Evolutionary conservation across 1,140 invertebrate species (phyloP), one percentile per base, ranked within the genome.

Genomic region (Lutraria rhynchaena): DNA sequence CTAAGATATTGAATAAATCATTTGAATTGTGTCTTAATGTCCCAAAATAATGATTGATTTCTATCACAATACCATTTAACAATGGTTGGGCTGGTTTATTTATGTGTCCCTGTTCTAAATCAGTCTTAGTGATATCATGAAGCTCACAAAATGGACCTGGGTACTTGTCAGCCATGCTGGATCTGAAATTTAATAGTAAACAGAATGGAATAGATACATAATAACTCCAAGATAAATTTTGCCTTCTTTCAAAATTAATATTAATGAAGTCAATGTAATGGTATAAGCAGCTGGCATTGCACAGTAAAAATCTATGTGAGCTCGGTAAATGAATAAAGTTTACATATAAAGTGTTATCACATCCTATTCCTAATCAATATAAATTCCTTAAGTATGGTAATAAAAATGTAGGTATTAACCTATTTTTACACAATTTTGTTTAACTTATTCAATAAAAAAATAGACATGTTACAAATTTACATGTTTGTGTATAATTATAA

Each of bases 11-110:
- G n/a, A 1, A 61, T 33, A 61, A 35, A 61, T 61, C 58, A 61
- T 61, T 61, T 35, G 58, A 61, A 61, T 35, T 61, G n/a, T n/a
- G n/a, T n/a, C 55, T 11, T 5, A 58, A 58, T 58, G 55, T 58
- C 24, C 13, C 9, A 4, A 58, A 58, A 5, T 7, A 58, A 4
- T 58, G 9, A 27, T 29, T 58, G 55, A 58, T 29, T 58, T 58
- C 55, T 17, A 58, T 58, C n/a, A 58, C 55, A 27, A 58, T 58
- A 29, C 55, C 55, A 58, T 58, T 58, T 58, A 58, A 58, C 22
- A 58, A 58, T 58, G 55, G 55, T 58, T 58, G 55, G 55, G 3
- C 17, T 27, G 55, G 9, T 58, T 24, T 58, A 3, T 24, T 58
- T 2, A 29, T 2, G 22, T 58, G 55, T 27, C 55, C 55, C 31